Percentiles rank a stretch among this genome's conserved stretches.
These are phyloP conservation scores for Cygnus buccinator DNA, from an alignment of 2,113 vertebrate genomes.

Conservation along the genomic window DNA sequence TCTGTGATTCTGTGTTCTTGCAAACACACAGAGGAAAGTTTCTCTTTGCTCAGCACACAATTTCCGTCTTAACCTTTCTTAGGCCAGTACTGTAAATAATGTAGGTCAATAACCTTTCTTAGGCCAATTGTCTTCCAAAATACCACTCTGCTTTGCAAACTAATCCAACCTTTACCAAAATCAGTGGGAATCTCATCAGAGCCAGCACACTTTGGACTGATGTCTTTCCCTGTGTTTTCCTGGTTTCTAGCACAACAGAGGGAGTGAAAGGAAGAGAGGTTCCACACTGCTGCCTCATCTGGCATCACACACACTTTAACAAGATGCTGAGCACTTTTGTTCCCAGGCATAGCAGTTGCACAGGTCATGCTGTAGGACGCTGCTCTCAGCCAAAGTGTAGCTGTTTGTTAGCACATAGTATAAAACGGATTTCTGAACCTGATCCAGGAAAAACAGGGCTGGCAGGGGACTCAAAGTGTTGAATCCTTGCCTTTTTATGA, in stretches of 20 bases:
- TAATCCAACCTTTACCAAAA: background rate
- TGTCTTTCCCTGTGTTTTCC: background rate
- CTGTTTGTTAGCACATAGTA: background rate
- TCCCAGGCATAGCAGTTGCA: background rate
- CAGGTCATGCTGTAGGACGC: background rate
- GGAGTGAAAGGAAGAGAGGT: background rate
- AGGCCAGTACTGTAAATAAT: background rate
- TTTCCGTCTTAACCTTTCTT: background rate
- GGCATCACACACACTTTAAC: background rate
- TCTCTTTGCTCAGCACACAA: background rate
- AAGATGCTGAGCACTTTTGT: background rate
- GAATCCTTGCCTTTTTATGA: background rate
- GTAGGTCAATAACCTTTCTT: background rate
- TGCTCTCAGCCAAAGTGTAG: background rate
- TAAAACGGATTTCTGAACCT: background rate
- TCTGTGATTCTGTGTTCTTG: background rate
- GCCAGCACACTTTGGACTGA: too few relatives aligned
- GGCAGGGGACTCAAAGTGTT: background rate
- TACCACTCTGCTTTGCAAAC: background rate
- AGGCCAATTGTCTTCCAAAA: background rate
- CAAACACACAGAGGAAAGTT: fast-evolving
- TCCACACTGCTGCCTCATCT: background rate
- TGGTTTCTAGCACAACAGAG: background rate
- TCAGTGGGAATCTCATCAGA: background rate
- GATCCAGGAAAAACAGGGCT: background rate